These are phyloP conservation scores for Chaetodon trifascialis DNA, from an alignment of 2,113 vertebrate genomes.

Conservation along the genomic window DNA sequence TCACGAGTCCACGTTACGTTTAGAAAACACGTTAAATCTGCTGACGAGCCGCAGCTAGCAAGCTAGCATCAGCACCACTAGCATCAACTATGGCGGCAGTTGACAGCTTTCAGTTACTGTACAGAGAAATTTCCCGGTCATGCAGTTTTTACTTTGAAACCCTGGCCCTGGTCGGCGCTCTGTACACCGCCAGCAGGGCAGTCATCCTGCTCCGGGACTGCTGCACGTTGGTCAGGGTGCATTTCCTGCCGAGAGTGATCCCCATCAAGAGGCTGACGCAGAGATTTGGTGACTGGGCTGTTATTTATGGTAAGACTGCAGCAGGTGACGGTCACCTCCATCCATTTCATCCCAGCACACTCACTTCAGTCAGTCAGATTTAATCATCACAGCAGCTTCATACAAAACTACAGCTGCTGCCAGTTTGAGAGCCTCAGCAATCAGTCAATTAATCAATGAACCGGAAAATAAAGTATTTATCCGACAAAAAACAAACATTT, in stretches of 20 bases:
- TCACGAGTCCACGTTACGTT: not conserved
- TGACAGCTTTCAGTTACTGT: conserved; percentile 93
- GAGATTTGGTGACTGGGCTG: conserved; percentile 92
- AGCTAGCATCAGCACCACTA: conserved; percentile 3
- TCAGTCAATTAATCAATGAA: not conserved
- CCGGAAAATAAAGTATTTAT: too few species aligned
- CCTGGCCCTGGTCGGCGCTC: conserved; percentile 91
- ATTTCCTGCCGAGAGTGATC: conserved; percentile 89
- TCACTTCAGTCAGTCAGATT: not conserved
- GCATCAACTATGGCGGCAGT: conserved; percentile 91
- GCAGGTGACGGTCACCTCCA: not conserved
- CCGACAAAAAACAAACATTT: too few species aligned
- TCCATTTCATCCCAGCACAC: too few species aligned
- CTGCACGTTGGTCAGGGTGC: conserved; percentile 87
- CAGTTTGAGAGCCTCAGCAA: not conserved
- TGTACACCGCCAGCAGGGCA: conserved; percentile 87
- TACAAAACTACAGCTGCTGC: not conserved
- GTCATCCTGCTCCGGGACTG: conserved; percentile 83
- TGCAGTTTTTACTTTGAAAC: conserved; percentile 90
- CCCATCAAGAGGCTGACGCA: conserved; percentile 83
- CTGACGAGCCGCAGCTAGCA: not conserved
- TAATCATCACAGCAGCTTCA: not conserved
- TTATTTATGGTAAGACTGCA: conserved; percentile 90
- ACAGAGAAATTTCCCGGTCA: conserved; percentile 90
- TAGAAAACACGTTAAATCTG: not conserved